Percentiles rank a stretch among this genome's conserved stretches.
Evolutionary conservation across 2,888 invertebrate genomes (phyloP).

Genomic region (Sericinus montela): DNA sequence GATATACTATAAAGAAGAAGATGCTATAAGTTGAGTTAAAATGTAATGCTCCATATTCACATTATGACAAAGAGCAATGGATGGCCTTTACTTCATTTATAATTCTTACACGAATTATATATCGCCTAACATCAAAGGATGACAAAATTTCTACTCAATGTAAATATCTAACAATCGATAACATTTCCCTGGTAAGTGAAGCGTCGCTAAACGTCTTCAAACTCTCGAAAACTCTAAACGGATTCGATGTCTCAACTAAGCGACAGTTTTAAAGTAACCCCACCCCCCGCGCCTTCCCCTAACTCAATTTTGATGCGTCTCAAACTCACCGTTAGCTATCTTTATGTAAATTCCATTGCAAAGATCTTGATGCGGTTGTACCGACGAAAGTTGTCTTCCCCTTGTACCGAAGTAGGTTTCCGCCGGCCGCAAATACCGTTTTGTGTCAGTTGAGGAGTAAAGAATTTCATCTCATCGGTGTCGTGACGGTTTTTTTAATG

Average conservation of each 20-base stretch:
- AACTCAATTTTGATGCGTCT: constrained; percentile 72
- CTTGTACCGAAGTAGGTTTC: constrained; percentile 19
- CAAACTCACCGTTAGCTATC: constrained; percentile 60
- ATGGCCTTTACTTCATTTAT: too few relatives aligned
- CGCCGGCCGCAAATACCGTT: constrained; percentile 28
- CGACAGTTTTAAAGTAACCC: constrained; percentile 76
- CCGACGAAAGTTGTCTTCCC: constrained; percentile 21
- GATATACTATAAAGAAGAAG: too few relatives aligned
- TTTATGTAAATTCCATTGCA: constrained; percentile 69
- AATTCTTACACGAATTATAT: too few relatives aligned
- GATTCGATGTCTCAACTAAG: constrained; percentile 74
- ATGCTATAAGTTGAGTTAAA: too few relatives aligned
- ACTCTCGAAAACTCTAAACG: constrained; percentile 67
- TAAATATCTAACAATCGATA: constrained; percentile 11
- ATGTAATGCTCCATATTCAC: too few relatives aligned
- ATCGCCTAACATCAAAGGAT: too few relatives aligned
- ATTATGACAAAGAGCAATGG: too few relatives aligned
- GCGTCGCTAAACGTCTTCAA: constrained; percentile 23
- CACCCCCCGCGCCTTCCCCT: constrained; percentile 51
- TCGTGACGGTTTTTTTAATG: constrained; percentile 62
- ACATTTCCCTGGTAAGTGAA: background rate
- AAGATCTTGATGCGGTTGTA: constrained; percentile 40
- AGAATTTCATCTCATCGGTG: constrained; percentile 52
- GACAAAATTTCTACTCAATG: background rate
- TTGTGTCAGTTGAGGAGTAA: constrained; percentile 30